Conservation (phyloP, 1,140 invertebrate genomes). For the Drepana arcuata region DNA sequence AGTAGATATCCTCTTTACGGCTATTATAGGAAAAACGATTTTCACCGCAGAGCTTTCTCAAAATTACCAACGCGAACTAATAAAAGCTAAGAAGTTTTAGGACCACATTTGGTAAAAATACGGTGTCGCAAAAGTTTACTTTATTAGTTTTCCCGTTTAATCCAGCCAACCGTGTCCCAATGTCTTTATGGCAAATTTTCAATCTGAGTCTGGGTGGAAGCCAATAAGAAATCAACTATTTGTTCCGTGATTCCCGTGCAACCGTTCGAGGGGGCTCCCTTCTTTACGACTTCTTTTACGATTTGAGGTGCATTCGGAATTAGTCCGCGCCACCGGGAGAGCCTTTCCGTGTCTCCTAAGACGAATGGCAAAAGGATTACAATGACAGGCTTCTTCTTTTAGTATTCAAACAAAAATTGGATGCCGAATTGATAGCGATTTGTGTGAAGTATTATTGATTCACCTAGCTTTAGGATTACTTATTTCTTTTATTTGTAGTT, state of each 20-base stretch:
- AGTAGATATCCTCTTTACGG: conserved; percentile 29
- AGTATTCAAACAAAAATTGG: too few species aligned
- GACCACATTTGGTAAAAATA: conserved; percentile 65
- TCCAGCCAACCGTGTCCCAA: conserved; percentile 64
- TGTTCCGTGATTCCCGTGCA: conserved; percentile 63
- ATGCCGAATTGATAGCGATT: too few species aligned
- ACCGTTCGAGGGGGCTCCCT: conserved; percentile 53
- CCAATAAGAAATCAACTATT: conserved; percentile 71
- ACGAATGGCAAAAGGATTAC: conserved; percentile 67
- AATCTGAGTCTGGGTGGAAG: conserved; percentile 66
- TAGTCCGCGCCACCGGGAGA: conserved; percentile 53
- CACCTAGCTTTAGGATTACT: background rate
- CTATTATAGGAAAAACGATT: conserved; percentile 26
- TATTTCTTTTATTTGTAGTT: background rate
- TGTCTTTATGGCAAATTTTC: conserved; percentile 71
- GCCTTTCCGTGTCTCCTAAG: conserved; percentile 64
- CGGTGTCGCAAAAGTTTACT: conserved; percentile 69
- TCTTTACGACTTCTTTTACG: conserved; percentile 71
- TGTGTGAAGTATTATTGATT: too few species aligned
- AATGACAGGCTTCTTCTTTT: conserved; percentile 40
- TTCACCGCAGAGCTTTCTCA: conserved; percentile 34
- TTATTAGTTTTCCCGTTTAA: conserved; percentile 70
- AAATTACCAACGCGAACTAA: conserved; percentile 52
- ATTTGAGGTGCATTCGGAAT: conserved; percentile 69
- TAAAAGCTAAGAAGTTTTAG: conserved; percentile 63